A percentile compares a stretch with the other conserved stretches of the same genome.
These are phyloP conservation scores for Drosophila triauraria DNA, from an alignment of 1,140 invertebrate species.

Conservation along the genomic window DNA sequence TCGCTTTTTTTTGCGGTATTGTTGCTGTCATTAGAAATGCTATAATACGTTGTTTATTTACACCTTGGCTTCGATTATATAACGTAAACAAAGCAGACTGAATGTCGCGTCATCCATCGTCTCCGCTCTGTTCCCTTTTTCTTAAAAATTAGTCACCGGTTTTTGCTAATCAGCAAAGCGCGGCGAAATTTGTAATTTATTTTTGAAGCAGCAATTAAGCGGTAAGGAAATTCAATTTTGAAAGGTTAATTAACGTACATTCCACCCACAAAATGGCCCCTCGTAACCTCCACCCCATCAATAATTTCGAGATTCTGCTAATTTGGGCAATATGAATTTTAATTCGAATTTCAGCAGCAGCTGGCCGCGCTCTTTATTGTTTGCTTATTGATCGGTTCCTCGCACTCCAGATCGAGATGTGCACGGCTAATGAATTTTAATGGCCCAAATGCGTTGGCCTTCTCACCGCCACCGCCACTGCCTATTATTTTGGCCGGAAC, in stretches of 20 bases:
- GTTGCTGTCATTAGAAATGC: slow-evolving; percentile 34
- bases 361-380: slow-evolving; percentile 43
- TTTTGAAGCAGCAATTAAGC: slow-evolving; percentile 27
- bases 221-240: slow-evolving; percentile 35
- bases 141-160: slow-evolving; percentile 51
- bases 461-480: background rate
- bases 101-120: slow-evolving; percentile 35
- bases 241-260: slow-evolving; percentile 43
- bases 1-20: background rate
- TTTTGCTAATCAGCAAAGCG: slow-evolving; percentile 57
- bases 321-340: slow-evolving; percentile 47
- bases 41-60: slow-evolving; percentile 49
- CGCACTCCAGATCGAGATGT: slow-evolving; percentile 48
- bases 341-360: slow-evolving; percentile 33
- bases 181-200: slow-evolving; percentile 51
- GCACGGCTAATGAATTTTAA: slow-evolving; percentile 53
- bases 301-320: slow-evolving; percentile 26
- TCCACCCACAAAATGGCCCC: slow-evolving; percentile 11
- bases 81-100: slow-evolving; percentile 59
- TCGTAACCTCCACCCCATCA: background rate
- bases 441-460: slow-evolving; percentile 40
- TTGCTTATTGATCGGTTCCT: slow-evolving; percentile 50
- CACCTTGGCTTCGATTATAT: slow-evolving; percentile 54
- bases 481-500: slow-evolving; percentile 46
- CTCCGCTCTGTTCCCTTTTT: background rate